A percentile compares a stretch with the other conserved stretches of the same genome.
These are phyloP conservation scores for Willisornis vidua DNA, from an alignment of 2,113 vertebrate genomes.

Conservation along the genomic window DNA sequence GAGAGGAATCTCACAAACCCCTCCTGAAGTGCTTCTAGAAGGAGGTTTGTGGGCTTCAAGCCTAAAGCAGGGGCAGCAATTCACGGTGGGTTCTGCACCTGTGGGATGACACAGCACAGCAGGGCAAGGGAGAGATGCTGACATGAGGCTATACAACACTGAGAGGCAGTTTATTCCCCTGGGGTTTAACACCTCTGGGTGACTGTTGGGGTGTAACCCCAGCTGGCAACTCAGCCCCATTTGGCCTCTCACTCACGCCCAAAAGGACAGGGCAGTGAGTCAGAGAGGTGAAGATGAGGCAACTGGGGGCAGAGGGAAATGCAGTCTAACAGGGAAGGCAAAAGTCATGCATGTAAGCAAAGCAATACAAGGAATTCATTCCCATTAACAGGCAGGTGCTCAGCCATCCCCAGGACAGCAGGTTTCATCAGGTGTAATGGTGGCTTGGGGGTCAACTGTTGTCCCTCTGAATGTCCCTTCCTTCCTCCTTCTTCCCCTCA, in stretches of 20 bases:
- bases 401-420: not conserved
- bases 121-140: not conserved
- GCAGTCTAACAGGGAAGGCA: not conserved
- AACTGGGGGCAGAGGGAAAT: not conserved
- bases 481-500: not conserved
- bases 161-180: not conserved
- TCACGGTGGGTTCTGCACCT: not conserved
- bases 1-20: not conserved
- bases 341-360: not conserved
- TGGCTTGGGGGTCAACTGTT: not conserved
- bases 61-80: not conserved
- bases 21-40: not conserved
- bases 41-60: not conserved
- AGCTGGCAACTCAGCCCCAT: too few relatives aligned
- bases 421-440: not conserved
- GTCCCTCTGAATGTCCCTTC: not conserved
- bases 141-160: not conserved
- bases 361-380: not conserved
- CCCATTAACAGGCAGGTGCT: not conserved
- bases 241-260: too few relatives aligned
- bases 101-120: not conserved
- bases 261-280: not conserved
- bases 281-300: not conserved
- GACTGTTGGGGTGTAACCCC: not conserved
- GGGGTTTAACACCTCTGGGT: not conserved